phyloP scores from a whole-genome alignment of 2,888 invertebrate genomes.

The Dascillus cervinus region DNA sequence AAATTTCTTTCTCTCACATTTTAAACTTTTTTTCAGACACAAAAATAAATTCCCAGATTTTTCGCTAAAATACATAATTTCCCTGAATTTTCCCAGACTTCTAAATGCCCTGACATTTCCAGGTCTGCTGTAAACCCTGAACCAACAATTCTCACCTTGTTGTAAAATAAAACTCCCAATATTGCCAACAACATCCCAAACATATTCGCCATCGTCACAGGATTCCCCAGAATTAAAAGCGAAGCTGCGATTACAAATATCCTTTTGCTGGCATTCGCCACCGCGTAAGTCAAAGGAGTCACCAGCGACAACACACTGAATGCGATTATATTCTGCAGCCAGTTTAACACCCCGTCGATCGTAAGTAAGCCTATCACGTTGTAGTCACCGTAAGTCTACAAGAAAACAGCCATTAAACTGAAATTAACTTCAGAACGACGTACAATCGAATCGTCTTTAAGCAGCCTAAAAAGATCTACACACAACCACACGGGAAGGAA shows the following conservation, averaged over 20 bases:
- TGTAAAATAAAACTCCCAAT: conserved; percentile 83
- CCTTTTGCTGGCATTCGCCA: conserved; percentile 90
- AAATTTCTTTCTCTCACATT: too few species aligned
- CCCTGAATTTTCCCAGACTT: too few species aligned
- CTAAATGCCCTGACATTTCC: too few species aligned
- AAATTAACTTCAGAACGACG: conserved; percentile 29
- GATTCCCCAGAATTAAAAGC: conserved; percentile 80
- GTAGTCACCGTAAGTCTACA: conserved; percentile 47
- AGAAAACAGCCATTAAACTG: conserved; percentile 15
- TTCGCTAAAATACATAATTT: too few species aligned
- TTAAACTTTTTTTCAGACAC: too few species aligned
- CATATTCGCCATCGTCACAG: conserved; percentile 79
- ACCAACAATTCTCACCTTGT: conserved; percentile 69
- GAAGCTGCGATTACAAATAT: conserved; percentile 87
- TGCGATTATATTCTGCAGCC: conserved; percentile 91
- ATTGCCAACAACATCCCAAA: conserved; percentile 88
- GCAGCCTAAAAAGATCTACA: conserved; percentile 57
- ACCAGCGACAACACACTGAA: conserved; percentile 88
- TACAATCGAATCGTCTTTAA: conserved; percentile 57
- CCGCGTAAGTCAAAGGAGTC: conserved; percentile 91
- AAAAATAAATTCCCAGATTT: too few species aligned
- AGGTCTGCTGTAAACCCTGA: too few species aligned
- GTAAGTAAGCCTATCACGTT: conserved; percentile 55
- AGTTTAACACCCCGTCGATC: conserved; percentile 80
- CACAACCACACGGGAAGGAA: conserved; percentile 79